Base-by-base conservation (phyloP, 1,140 invertebrate species). In the Odontomachus brunneus region DNA sequence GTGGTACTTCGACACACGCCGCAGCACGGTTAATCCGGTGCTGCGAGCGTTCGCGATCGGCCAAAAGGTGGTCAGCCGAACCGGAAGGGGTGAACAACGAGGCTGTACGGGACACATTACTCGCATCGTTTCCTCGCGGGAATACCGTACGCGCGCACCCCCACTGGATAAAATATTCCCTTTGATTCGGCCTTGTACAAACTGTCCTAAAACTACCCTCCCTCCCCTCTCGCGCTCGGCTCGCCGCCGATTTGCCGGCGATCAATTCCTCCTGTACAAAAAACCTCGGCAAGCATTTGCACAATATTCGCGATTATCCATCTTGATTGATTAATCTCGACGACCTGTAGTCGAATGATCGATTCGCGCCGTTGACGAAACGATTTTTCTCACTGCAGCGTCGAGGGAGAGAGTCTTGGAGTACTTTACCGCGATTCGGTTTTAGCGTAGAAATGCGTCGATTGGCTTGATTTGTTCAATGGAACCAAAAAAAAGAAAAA, bases 131-230 rank as follows among this genome's bases (percentile, higher is more conserved):
- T 66, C 11, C 62, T 76, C 74, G 62, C 74, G 83, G 66, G 38
- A 63, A 72, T 85, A 59, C 22, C 81, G 29, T 57, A 3, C 62
- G 29, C 62, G 11, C 62, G 19, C 44, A 66, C 66, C 33, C 33
- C 49, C 33, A n/a, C 38, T 44, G 51, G 76, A 88, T 88, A 62
- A 91, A 90, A 84, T 91, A 92, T 92, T 92, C 92, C 57, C 86
- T 92, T 92, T 92, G 91, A 89, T 85, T 87, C 3, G 38, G 24
- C 15, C 57, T 63, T 29, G n/a, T 55, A 51, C n/a, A 38, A 71
- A 15, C 17, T 38, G 24, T 49, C 48, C 15, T 33, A 2, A 63
- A 29, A 19, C 17, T 11, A 19, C 22, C 29, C 14, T 14, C 7
- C 49, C 19, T 48, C 17, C 63, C 1, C 12, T 67, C 24, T n/a